phyloP scores from a whole-genome alignment of 2,888 invertebrate genomes.

The Megamerina dolium region DNA sequence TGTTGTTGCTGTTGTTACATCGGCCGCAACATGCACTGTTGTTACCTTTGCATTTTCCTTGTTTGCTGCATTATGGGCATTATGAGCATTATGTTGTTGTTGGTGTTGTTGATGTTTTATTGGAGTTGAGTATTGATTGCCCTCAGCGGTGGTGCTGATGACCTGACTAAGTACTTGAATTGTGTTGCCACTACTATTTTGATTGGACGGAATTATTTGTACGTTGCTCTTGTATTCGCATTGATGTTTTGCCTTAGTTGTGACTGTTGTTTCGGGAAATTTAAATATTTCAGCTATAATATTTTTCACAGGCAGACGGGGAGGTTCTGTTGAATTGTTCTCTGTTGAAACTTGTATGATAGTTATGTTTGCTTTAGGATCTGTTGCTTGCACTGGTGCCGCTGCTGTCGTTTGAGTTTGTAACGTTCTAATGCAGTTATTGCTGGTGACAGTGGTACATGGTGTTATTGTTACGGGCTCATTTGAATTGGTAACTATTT shows the following conservation, averaged over 20 bases:
- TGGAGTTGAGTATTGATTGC: slow-evolving; percentile 41
- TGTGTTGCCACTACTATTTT: slow-evolving; percentile 33
- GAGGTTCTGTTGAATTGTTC: slow-evolving; percentile 22
- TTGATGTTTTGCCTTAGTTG: slow-evolving; percentile 22
- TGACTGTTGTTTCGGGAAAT: slow-evolving; percentile 36
- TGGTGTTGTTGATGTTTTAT: slow-evolving; percentile 23
- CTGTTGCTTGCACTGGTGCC: slow-evolving; percentile 14
- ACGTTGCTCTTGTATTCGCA: slow-evolving; percentile 48
- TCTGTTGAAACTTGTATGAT: slow-evolving; percentile 58
- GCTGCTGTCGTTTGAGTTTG: slow-evolving; percentile 13
- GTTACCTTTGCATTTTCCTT: slow-evolving; percentile 35
- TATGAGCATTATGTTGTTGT: no score
- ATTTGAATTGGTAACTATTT: slow-evolving; percentile 18
- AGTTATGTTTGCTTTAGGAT: slow-evolving; percentile 52
- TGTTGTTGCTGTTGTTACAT: slow-evolving; percentile 19
- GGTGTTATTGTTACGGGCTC: background rate
- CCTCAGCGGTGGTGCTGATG: slow-evolving; percentile 22
- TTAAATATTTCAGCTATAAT: slow-evolving; percentile 41
- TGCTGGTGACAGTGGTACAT: slow-evolving; percentile 5
- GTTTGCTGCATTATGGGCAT: no score
- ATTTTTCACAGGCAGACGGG: slow-evolving; percentile 31
- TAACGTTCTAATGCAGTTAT: no score
- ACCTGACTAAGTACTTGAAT: slow-evolving; percentile 38
- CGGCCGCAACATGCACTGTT: slow-evolving; percentile 40
- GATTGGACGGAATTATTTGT: slow-evolving; percentile 50